Evolutionary conservation across 2,888 invertebrate genomes (phyloP), one percentile per base, ranked within the genome.

Genomic region (Cheilosia grossa): DNA sequence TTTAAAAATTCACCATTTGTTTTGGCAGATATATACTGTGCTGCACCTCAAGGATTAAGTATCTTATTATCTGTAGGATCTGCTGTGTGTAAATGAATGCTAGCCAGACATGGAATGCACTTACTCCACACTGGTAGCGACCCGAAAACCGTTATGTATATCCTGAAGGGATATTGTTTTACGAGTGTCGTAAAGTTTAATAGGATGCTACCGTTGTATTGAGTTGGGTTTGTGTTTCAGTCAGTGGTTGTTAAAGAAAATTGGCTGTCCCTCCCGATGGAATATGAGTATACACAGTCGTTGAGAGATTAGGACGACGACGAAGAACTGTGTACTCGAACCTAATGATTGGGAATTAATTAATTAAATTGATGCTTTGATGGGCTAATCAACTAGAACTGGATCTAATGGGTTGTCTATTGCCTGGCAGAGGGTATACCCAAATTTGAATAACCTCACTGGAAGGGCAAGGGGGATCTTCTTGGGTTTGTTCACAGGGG

Each of bases 101-200:
- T 63, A 61, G 42, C 51, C 30, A 19, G 40, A 30, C 44, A 63
- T 47, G 61, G 24, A 80, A 83, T 83, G 80, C 74, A 80, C 80
- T 80, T 74, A 79, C 51, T 58, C 44, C 9, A 27, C 44, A 74
- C 0, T 5, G 37, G 27, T 17, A 75, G 47, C 37, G 24, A 19
- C 15, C 37, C 44, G 58, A 54, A 73, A 73, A 74, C 66, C 64
- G 59, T 67, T 17, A 47, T 47, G 47, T 47, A 70, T 59, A 70
- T 64, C 74, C 56, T 56, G 74, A 15, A 54, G 53, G 83, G 75
- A 73, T 78, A 78, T 83, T 83, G 59, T 70, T 83, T 83, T 74
- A 80, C 78, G 83, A 80, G 69, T 64, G 83, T 83, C 80, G 83
- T 80, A 75, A 83, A 83, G 47, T 70, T 80, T 74, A 79, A 79